These are phyloP conservation scores for Clarias laeviceps DNA, from an alignment of 2,797 vertebrate genomes.

Conservation along the genomic window DNA sequence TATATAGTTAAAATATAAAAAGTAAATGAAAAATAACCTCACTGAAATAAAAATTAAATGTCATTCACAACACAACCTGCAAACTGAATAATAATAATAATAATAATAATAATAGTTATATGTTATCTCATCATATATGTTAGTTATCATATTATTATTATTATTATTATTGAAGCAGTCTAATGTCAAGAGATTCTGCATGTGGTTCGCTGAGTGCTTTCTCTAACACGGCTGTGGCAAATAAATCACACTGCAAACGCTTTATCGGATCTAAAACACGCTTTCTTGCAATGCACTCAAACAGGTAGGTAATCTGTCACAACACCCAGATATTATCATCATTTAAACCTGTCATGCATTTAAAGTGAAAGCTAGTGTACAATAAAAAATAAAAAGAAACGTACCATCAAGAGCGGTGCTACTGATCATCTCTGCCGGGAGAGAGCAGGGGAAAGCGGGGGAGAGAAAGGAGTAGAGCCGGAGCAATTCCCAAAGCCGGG, in stretches of 20 bases:
- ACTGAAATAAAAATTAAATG: not conserved
- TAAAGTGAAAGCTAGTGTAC: constrained; percentile 29
- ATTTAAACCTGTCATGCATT: constrained; percentile 55
- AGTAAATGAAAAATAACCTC: not conserved
- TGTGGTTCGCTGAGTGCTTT: not conserved
- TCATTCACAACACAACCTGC: not conserved
- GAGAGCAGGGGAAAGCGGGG: constrained; percentile 76
- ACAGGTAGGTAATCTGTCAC: constrained; percentile 33
- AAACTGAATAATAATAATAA: not conserved
- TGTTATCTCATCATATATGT: not conserved
- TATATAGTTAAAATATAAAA: not conserved
- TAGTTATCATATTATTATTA: not conserved
- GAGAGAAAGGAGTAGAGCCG: constrained; percentile 88
- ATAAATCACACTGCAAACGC: not conserved
- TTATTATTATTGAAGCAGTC: not conserved
- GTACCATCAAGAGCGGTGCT: constrained; percentile 99
- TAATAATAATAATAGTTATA: not conserved
- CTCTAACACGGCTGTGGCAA: not conserved
- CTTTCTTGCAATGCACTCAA: constrained; percentile 19
- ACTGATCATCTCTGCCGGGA: constrained; percentile 98
- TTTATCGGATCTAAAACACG: constrained; percentile 1
- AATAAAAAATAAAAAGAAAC: constrained; percentile 83
- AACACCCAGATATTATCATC: constrained; percentile 46
- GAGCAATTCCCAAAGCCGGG: constrained; percentile 92
- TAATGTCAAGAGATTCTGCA: not conserved